These are phyloP conservation scores for Sigmodon hispidus DNA, from an alignment of 2,113 vertebrate genomes.

Conservation along the genomic window DNA sequence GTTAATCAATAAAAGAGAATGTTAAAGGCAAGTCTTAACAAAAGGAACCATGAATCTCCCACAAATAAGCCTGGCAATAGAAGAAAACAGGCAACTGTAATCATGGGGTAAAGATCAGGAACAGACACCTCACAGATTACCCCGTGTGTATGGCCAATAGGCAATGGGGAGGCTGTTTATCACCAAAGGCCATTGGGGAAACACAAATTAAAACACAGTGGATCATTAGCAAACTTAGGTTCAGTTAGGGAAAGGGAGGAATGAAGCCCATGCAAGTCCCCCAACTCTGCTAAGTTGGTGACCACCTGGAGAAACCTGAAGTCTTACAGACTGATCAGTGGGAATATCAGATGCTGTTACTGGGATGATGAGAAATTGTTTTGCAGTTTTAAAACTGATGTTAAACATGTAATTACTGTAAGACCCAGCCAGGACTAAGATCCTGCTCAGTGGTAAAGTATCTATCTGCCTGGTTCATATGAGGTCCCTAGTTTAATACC, in stretches of 20 bases:
- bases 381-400: neutral
- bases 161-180: too few species aligned
- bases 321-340: too few species aligned
- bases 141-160: rapidly evolving
- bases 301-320: neutral
- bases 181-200: neutral
- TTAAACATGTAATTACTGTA: neutral
- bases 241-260: neutral
- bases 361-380: neutral
- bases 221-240: rapidly evolving
- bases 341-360: neutral
- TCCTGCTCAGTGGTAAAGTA: neutral
- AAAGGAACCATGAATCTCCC: neutral
- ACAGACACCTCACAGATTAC: neutral
- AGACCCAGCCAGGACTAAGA: neutral
- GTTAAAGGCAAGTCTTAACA: neutral
- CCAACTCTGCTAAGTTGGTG: neutral
- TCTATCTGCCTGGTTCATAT: too few species aligned
- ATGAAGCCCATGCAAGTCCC: too few species aligned
- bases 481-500: neutral
- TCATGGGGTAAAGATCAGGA: neutral
- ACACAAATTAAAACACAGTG: neutral
- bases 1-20: neutral
- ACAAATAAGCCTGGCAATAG: neutral
- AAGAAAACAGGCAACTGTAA: neutral